phyloP scores from a whole-genome alignment of 2,888 invertebrate species.

The Eledone cirrhosa region DNA sequence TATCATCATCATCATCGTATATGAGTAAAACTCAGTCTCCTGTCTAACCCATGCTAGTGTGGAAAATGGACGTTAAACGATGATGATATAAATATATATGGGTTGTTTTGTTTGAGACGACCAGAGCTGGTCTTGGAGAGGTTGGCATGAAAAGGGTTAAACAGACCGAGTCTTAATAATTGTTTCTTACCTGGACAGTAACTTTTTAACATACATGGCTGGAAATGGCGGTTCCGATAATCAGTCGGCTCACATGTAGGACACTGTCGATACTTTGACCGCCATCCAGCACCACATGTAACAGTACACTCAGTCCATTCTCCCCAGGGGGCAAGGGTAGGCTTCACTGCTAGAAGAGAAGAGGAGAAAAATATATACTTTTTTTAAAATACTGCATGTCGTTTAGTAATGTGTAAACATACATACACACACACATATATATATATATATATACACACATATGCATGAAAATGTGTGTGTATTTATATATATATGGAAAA shows the following conservation, averaged over 20 bases:
- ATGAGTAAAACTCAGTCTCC: too few species aligned
- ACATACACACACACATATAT: background rate
- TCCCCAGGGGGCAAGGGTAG: constrained; percentile 44
- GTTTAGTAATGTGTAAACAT: background rate
- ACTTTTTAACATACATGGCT: constrained; percentile 54
- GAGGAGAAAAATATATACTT: too few species aligned
- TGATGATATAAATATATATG: too few species aligned
- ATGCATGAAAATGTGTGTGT: too few species aligned
- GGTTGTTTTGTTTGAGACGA: too few species aligned
- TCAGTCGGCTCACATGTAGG: constrained; percentile 50
- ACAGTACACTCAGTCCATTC: constrained; percentile 55
- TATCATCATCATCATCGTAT: too few species aligned
- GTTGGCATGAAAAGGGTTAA: too few species aligned
- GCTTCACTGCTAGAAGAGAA: background rate
- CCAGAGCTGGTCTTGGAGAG: too few species aligned
- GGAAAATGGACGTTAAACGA: too few species aligned
- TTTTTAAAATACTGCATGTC: background rate
- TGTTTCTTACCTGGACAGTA: constrained; percentile 55
- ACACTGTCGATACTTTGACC: constrained; percentile 51
- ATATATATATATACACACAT: background rate
- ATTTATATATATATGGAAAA: too few species aligned
- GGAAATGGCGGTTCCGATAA: constrained; percentile 47
- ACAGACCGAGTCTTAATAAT: too few species aligned
- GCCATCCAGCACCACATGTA: constrained; percentile 58
- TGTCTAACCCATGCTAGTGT: too few species aligned